Base-by-base conservation (phyloP, 2,113 vertebrate genomes). In the Oncorhynchus kisutch region DNA sequence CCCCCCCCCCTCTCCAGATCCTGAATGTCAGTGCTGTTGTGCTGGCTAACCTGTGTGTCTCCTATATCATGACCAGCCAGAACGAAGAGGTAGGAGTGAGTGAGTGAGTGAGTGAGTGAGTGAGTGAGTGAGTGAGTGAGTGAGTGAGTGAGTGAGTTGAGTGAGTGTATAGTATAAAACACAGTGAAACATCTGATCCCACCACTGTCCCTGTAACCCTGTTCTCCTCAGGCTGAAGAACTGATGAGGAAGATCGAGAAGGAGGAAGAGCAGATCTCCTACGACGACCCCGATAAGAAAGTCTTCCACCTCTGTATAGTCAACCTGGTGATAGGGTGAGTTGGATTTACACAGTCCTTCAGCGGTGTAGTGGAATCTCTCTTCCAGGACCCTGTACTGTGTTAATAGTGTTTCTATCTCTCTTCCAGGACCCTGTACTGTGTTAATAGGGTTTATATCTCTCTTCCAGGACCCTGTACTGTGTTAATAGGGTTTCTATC, bases 161-260 rank as follows among this genome's bases (percentile, higher is more conserved):
- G 25, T 25, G 25, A 25, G 25, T 25, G 65, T 6, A 22, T 16
- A 14, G 67, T n/a, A 22, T 67, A 13, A 39, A 4, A 3, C 3
- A 57, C 18, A 57, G 12, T 66, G 22, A 22, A 9, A 22, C 11
- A 51, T 45, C 9, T n/a, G 39, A 22, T 5, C 24, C 27, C 29
- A 48, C 34, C 20, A 18, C 4, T 57, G 3, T 24, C 2, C 34
- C 5, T 29, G 31, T 68, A 25, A 2, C 24, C 45, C 9, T 25
- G 5, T 22, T 54, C n/a, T 13, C 64, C 25, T 20, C 78, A 95
- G 14, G 97, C 97, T 0, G 97, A 99, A 81, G 97, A 99, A 77
- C 85, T 99, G 87, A 98, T 99, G 97, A 95, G 94, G 78, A 98
- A 97, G 87, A 98, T 99, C 0, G 97, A 99, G 88, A 98, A 98